These are phyloP conservation scores for Hestina assimilis DNA, from an alignment of 1,140 invertebrate genomes.

Conservation along the genomic window DNA sequence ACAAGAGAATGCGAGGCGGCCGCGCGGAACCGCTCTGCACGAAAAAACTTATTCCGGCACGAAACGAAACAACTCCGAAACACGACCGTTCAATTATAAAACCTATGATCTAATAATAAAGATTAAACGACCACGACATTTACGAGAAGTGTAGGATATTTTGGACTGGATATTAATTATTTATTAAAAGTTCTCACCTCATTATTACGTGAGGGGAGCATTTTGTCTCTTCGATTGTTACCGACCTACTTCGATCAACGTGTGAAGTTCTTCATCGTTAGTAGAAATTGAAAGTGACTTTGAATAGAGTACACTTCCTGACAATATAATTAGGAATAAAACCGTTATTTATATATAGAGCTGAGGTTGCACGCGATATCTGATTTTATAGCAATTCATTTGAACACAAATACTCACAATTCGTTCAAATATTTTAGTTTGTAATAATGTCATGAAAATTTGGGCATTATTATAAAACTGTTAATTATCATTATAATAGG, in stretches of 20 bases:
- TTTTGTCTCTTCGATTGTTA: neutral
- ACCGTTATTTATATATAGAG: no score
- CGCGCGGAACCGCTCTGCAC: constrained; percentile 24
- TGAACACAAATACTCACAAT: no score
- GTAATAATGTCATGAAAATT: no score
- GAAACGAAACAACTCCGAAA: neutral
- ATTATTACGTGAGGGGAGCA: constrained; percentile 13
- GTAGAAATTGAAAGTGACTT: constrained; percentile 4
- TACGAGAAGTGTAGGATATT: neutral
- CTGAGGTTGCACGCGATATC: no score
- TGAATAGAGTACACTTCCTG: neutral
- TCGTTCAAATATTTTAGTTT: no score
- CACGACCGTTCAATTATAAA: neutral
- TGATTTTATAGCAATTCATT: no score
- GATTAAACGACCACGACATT: neutral
- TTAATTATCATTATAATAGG: no score
- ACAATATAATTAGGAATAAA: neutral
- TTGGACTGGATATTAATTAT: neutral
- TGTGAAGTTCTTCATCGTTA: neutral
- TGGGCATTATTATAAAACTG: no score
- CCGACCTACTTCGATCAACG: constrained; percentile 1
- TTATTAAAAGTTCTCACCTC: constrained; percentile 18
- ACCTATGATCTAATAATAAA: neutral
- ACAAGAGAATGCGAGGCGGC: constrained; percentile 13
- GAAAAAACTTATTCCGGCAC: neutral